Percentiles rank a stretch among this genome's conserved stretches.
Conservation (phyloP, 2,113 vertebrate species). For the Prionailurus viverrinus region DNA sequence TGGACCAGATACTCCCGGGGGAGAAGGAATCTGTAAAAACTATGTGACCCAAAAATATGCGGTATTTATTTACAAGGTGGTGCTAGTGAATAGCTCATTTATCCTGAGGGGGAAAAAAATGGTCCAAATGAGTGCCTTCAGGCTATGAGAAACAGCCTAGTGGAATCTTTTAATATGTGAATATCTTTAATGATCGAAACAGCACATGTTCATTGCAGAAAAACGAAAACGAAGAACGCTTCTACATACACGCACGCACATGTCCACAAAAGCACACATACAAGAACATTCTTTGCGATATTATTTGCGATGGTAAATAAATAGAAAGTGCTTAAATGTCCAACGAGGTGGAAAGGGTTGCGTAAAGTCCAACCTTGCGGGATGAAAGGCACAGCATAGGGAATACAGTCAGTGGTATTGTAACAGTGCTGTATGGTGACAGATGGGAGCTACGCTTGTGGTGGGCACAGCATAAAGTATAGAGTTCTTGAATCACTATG, state of each 20-base stretch:
- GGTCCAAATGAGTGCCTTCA: not conserved
- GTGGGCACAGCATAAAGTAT: not conserved
- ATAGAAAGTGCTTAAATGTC: not conserved
- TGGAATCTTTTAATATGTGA: conserved; percentile 9
- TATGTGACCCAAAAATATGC: not conserved
- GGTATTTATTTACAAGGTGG: conserved; percentile 11
- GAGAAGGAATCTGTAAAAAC: not conserved
- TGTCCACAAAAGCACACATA: not conserved
- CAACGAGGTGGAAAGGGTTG: not conserved
- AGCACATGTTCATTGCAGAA: not conserved
- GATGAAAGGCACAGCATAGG: not conserved
- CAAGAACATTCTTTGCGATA: not conserved
- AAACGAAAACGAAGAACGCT: not conserved
- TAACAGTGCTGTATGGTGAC: not conserved
- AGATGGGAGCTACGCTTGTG: not conserved
- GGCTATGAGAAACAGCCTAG: not conserved
- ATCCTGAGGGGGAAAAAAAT: not conserved
- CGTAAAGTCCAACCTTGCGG: not conserved
- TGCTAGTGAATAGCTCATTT: conserved; percentile 15
- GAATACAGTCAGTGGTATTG: not conserved
- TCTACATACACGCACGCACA: not conserved
- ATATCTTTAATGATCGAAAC: conserved; percentile 36
- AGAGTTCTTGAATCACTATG: not conserved
- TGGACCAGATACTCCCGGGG: not conserved
- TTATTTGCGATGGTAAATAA: not conserved